Evolutionary conservation across 2,113 vertebrate genomes (phyloP), one percentile per base, ranked within the genome.

Genomic region (Gracilinanus agilis): DNA sequence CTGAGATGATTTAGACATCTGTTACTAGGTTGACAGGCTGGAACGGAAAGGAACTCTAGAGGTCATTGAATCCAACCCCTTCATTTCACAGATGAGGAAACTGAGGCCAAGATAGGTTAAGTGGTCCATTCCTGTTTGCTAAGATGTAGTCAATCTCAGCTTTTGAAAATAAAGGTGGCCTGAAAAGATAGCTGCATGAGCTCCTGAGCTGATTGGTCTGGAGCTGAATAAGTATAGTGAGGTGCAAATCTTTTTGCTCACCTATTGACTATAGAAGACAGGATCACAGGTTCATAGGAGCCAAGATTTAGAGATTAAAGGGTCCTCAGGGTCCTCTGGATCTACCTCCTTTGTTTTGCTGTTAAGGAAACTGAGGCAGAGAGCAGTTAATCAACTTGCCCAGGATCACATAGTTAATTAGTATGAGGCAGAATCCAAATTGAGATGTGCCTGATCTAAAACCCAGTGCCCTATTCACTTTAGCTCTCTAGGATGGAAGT

Each of bases 41-140:
- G 67, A 83, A 83, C 19, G 7, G 19, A 40, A 83, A 83, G 34
- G 7, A 83, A 40, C 67, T 40, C 61, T 23, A 83, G 19, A 83
- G 67, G 19, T 40, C 67, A 40, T 40, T 83, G 67, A 83, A n/a
- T 83, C 67, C 34, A 83, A 83, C 67, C 67, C 67, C n/a, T 83
- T 83, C 67, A 83, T 83, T 83, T 83, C 67, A 83, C 67, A 83
- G n/a, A 83, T 83, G 67, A 83, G n/a, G 19, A 83, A 83, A 83
- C 67, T 83, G 67, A 83, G 67, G n/a, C 67, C 67, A 83, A 40
- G 16, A 83, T 34, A 40, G n/a, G n/a, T 40, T 83, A 83, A 83
- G n/a, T 83, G 21, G 34, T 83, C 34, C n/a, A 83, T 83, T 83
- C n/a, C 34, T 83, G 67, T 83, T 83, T 40, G n/a, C 67, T 40